Percentiles rank a stretch among this genome's conserved stretches.
Evolutionary conservation across 2,888 invertebrate species (phyloP).

Genomic region (Oscheius sp.): DNA sequence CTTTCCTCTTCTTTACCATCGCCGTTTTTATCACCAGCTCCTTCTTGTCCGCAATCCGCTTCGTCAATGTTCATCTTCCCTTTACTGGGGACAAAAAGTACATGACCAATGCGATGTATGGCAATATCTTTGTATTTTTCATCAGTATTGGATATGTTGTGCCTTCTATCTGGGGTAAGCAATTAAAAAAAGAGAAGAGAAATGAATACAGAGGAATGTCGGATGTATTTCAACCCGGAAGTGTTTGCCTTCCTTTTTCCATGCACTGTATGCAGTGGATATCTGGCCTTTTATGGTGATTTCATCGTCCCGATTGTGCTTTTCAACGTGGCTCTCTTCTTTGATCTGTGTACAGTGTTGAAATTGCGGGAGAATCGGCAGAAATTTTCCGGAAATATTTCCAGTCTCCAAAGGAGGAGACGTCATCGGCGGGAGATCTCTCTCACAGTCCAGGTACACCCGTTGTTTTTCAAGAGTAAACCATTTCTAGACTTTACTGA

Average conservation of each 20-base stretch:
- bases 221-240: conserved; percentile 11
- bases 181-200: background rate
- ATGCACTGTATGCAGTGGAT: background rate
- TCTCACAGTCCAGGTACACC: background rate
- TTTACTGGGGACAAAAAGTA: conserved; percentile 14
- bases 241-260: background rate
- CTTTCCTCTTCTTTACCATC: background rate
- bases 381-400: background rate
- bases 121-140: background rate
- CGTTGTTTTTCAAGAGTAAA: background rate
- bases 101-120: background rate
- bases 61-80: conserved; percentile 17
- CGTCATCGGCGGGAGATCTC: conserved; percentile 15
- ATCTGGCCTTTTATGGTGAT: conserved; percentile 5
- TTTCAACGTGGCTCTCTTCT: conserved; percentile 6
- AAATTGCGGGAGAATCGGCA: background rate
- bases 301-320: background rate
- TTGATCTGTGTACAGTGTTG: background rate
- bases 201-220: conserved; percentile 12
- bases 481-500: background rate
- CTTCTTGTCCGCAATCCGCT: background rate
- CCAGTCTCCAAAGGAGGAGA: background rate
- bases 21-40: conserved; percentile 16
- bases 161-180: background rate
- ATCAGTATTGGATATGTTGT: background rate